phyloP scores from a whole-genome alignment of 92 coral and sea anemone species.

The Galaxea fascicularis region DNA sequence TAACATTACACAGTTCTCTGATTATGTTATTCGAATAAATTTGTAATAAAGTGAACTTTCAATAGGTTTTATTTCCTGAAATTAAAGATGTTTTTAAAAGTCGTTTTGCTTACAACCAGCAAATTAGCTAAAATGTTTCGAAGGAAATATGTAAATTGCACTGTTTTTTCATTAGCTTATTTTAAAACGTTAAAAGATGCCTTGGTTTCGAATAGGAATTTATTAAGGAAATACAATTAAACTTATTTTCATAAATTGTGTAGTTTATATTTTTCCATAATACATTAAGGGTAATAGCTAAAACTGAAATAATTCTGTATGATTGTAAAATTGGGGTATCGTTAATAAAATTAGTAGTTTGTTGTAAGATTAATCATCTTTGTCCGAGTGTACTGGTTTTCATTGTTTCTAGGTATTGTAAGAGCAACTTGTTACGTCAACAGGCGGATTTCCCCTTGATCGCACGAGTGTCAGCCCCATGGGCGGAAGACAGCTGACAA shows the following conservation, averaged over 20 bases:
- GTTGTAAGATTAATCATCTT: background rate
- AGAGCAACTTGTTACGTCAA: too few species aligned
- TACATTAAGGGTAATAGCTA: background rate
- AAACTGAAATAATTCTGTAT: background rate
- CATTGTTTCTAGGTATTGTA: too few species aligned
- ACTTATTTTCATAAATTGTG: background rate
- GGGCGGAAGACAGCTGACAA: too few species aligned
- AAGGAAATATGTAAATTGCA: background rate
- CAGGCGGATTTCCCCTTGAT: too few species aligned
- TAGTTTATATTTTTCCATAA: background rate
- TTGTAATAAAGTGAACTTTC: constrained; percentile 11
- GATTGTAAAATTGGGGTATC: constrained; percentile 24
- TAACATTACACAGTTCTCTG: background rate
- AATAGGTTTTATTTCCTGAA: background rate
- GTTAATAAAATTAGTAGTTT: constrained; percentile 16
- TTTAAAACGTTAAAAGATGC: background rate
- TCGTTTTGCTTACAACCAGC: background rate
- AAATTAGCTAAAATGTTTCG: too few species aligned
- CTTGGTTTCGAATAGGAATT: background rate
- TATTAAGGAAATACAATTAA: background rate
- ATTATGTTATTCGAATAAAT: background rate
- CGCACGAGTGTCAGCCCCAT: too few species aligned
- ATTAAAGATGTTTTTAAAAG: background rate
- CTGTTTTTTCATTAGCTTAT: background rate
- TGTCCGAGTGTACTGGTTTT: background rate